Evolutionary conservation across 1,140 invertebrate species (phyloP).

Genomic region (Aphis gossypii): DNA sequence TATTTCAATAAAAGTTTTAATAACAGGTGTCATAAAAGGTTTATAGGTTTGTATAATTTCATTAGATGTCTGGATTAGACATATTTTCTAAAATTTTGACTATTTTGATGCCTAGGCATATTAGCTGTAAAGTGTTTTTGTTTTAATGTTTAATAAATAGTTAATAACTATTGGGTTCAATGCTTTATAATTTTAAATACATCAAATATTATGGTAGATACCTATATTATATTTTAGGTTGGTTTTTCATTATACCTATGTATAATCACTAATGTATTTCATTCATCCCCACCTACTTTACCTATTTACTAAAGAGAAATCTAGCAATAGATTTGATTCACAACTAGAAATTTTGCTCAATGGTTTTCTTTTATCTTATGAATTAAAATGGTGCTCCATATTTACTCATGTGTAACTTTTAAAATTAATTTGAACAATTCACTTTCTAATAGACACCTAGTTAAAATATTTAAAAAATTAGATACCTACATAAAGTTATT

Average conservation of each 20-base stretch:
- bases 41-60: not conserved
- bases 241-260: not conserved
- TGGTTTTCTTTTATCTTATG: conserved; percentile 1
- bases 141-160: not conserved
- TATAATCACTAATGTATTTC: not conserved
- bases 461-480: not conserved
- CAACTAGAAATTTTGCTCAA: conserved; percentile 24
- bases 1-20: not conserved
- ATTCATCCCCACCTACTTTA: not conserved
- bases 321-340: conserved; percentile 3
- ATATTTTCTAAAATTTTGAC: not conserved
- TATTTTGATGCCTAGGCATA: not conserved
- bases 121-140: not conserved
- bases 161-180: not conserved
- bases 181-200: not conserved
- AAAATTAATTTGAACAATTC: not conserved
- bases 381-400: not conserved
- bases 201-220: not conserved
- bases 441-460: not conserved
- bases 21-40: not conserved
- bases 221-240: not conserved
- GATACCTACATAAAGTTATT: not conserved
- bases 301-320: conserved; percentile 30
- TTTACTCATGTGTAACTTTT: conserved; percentile 42
- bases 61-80: not conserved